Conservation (phyloP, 1,140 invertebrate genomes). For the Meteorus sp. region DNA sequence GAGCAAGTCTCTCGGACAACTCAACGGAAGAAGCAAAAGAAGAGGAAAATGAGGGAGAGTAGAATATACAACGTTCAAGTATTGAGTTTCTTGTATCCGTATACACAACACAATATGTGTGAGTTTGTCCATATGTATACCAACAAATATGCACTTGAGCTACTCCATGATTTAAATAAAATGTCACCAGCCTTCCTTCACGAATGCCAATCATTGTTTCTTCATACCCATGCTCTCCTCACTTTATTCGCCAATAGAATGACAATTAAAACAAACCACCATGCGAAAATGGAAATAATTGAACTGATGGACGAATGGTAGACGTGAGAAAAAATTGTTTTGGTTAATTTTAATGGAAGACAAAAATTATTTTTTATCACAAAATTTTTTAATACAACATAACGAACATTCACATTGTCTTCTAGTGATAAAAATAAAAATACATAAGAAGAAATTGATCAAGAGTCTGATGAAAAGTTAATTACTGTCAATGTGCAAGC, state of each 20-base stretch:
- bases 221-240: slow-evolving; percentile 10
- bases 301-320: background rate
- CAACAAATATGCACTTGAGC: slow-evolving; percentile 44
- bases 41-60: background rate
- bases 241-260: background rate
- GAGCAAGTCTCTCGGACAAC: slow-evolving; percentile 20
- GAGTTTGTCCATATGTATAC: too few species aligned
- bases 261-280: background rate
- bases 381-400: too few species aligned
- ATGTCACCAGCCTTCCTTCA: slow-evolving; percentile 38
- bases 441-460: too few species aligned
- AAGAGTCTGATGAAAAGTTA: too few species aligned
- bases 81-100: slow-evolving; percentile 2
- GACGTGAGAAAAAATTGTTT: background rate
- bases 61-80: too few species aligned
- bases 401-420: too few species aligned
- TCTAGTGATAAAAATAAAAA: too few species aligned
- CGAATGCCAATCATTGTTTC: slow-evolving; percentile 49
- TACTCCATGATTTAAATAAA: slow-evolving; percentile 52
- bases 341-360: slow-evolving; percentile 7
- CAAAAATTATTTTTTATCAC: too few species aligned
- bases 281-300: slow-evolving; percentile 1
- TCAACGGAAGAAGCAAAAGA: slow-evolving; percentile 5
- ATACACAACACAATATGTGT: too few species aligned
- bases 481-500: too few species aligned